These are phyloP conservation scores for Centroberyx gerrardi DNA, from an alignment of 2,797 vertebrate genomes.

Conservation along the genomic window DNA sequence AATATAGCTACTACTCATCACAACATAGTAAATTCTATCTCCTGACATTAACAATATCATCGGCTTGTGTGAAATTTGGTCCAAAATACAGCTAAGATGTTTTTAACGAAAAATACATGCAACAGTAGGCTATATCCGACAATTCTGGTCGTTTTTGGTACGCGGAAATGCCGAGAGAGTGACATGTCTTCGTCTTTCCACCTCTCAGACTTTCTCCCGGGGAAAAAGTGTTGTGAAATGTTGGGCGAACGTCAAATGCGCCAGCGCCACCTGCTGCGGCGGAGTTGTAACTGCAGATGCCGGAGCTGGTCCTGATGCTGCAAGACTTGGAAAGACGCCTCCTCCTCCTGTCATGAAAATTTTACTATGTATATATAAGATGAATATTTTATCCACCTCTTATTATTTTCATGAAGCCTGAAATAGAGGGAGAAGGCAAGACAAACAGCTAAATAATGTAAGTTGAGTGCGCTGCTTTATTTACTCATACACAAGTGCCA, in stretches of 20 bases:
- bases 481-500: constrained; percentile 60
- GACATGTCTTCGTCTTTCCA: background rate
- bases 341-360: constrained; percentile 23
- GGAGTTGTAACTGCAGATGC: constrained; percentile 41
- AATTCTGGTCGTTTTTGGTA: no score
- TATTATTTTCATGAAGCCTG: constrained; percentile 40
- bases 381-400: constrained; percentile 58
- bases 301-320: constrained; percentile 54
- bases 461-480: constrained; percentile 65
- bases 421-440: constrained; percentile 23
- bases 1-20: no score
- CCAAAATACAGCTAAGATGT: no score
- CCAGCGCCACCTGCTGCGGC: constrained; percentile 51
- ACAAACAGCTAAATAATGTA: constrained; percentile 68
- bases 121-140: no score
- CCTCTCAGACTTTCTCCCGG: constrained; percentile 33
- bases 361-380: constrained; percentile 26
- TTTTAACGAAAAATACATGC: no score
- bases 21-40: no score
- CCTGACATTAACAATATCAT: no score
- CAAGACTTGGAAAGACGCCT: background rate
- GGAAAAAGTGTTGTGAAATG: background rate
- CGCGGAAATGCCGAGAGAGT: constrained; percentile 22
- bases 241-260: background rate
- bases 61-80: no score